Base-by-base conservation (phyloP, 2,113 vertebrate species). In the Odocoileus hemionus region DNA sequence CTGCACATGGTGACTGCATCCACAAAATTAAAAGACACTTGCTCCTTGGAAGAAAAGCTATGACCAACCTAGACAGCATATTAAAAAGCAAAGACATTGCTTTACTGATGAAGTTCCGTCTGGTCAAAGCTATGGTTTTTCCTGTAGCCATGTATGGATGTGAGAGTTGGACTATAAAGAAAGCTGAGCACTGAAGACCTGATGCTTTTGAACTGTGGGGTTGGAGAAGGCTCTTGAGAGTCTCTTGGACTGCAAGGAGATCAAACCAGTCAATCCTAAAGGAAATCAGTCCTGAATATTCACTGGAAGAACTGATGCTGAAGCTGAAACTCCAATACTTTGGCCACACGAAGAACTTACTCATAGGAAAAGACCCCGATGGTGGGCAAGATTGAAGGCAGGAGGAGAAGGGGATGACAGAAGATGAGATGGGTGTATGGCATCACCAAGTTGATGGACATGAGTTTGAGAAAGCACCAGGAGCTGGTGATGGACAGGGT, bases 381-480 rank as follows among this genome's bases (percentile, higher is more conserved):
- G 19, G 19, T 12, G 19, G 67, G 19, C 67, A 74, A 74, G 67
- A 74, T 13, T 23, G n/a, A 39, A 74, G 19, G 67, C n/a, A 74
- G 67, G 19, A 39, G 67, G n/a, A 70, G n/a, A 70, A 39, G n/a
- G 36, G 10, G 10, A 39, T 70, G 67, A 23, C n/a, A 39, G n/a
- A 74, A 21, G 67, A 39, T 39, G 67, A 39, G 67, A 74, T 1
- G 10, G n/a, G 6, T 74, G 19, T n/a, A 74, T 39, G n/a, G 19
- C 36, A 39, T 74, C 19, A 74, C 67, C 67, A 23, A 39, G 10
- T 74, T 74, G 36, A 74, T 13, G 36, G 19, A 74, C 2, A 39
- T 74, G n/a, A 39, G n/a, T 39, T 25, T 74, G 21, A 74, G 67
- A 39, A 74, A 39, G 19, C 1, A 0, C 5, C 36, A 39, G 36